Evolutionary conservation across 2,113 vertebrate genomes (phyloP).

Genomic region (Calyptomena viridis): DNA sequence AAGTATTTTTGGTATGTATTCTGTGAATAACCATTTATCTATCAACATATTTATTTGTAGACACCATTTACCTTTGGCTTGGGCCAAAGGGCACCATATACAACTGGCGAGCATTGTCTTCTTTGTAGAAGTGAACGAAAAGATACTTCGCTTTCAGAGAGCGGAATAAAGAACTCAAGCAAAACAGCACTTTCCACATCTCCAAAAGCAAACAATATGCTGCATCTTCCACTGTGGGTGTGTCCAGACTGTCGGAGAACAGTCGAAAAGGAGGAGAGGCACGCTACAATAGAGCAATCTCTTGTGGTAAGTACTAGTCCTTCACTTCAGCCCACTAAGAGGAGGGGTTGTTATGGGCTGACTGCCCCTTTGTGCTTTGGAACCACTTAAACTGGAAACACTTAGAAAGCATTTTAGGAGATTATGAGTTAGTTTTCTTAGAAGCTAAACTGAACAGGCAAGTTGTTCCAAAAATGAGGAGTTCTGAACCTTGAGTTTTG

Average conservation of each 20-base stretch:
- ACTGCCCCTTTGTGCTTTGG: not conserved
- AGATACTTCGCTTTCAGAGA: slow-evolving; percentile 82
- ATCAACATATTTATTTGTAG: slow-evolving; percentile 64
- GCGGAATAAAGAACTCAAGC: slow-evolving; percentile 78
- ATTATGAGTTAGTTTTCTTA: not conserved
- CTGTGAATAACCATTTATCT: not conserved
- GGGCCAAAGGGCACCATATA: slow-evolving; percentile 90
- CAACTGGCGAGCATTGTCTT: slow-evolving; percentile 91
- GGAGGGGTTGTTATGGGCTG: not conserved
- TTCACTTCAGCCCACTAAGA: not conserved
- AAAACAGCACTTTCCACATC: slow-evolving; percentile 80
- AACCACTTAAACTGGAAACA: not conserved
- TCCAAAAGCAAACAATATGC: slow-evolving; percentile 82
- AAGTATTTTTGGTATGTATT: accelerated
- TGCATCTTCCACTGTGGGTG: slow-evolving; percentile 94
- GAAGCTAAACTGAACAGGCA: not conserved
- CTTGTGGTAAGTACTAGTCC: slow-evolving; percentile 78
- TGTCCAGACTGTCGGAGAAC: slow-evolving; percentile 93
- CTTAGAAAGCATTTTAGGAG: not conserved
- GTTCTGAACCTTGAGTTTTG: not conserved
- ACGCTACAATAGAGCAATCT: slow-evolving; percentile 82
- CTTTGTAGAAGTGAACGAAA: slow-evolving; percentile 94
- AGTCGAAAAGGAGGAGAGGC: slow-evolving; percentile 91
- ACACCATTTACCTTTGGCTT: slow-evolving; percentile 96
- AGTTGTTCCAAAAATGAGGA: not conserved